Base-by-base conservation (phyloP, 2,888 invertebrate species). In the Magallana nippona region DNA sequence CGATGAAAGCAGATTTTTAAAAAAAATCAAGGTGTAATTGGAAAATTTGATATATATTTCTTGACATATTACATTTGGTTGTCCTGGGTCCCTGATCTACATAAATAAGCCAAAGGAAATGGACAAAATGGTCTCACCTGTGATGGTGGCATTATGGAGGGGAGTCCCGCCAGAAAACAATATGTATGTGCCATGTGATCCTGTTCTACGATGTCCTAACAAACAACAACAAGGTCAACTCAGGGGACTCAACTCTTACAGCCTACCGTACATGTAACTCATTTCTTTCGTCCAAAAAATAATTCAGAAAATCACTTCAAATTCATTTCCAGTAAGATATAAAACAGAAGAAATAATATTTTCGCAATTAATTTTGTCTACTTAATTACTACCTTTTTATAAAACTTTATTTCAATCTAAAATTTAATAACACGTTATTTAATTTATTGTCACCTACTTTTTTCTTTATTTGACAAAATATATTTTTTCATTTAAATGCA, bases 171-270 rank as follows among this genome's bases (percentile, higher is more conserved):
- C 85, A 22, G 85, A 87, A 58, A 89, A 87, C 80, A 88, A 88
- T 44, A 87, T 85, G 13, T 90, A 87, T 55, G 90, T 91, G 55
- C 92, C 92, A 84, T 92, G 89, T 60, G 92, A 92, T 84, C 92
- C 92, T 79, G 92, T 89, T 84, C 92, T 89, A 86, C 92, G 91
- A 87, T 92, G 92, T 80, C 92, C 92, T 87, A 89, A 80, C 84
- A 57, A n/a, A 84, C 82, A 22, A 71, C 13, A 71, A 71, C 71
- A 71, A 71, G 27, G 71, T 71, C 71, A 71, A 71, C 71, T 22
- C 71, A 71, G 71, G 71, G 71, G 71, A 71, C 71, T 27, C 27
- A 71, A 71, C 71, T 71, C 71, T 44, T 44, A 44, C 44, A 44
- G 44, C 44, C 44, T 44, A 44, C 0, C 44, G n/a, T 44, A 44